A percentile compares a stretch with the other conserved stretches of the same genome.
Evolutionary conservation across 2,888 invertebrate genomes (phyloP).

Genomic region (Cryptosula pallasiana): DNA sequence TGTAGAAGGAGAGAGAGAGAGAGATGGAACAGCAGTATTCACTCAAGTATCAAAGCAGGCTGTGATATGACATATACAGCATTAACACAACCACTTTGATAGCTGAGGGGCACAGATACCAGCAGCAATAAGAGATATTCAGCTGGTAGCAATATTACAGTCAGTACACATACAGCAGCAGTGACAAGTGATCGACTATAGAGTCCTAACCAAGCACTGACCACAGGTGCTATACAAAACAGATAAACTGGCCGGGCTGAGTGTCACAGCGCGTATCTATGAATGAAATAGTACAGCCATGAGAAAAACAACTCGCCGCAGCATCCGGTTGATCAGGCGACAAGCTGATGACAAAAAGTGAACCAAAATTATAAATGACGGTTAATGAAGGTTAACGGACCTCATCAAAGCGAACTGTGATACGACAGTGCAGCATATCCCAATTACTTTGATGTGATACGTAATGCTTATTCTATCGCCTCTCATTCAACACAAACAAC

Average conservation of each 20-base stretch:
- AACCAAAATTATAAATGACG: neutral
- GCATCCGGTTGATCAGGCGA: too few relatives aligned
- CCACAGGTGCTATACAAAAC: neutral
- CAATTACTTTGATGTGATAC: constrained; percentile 18
- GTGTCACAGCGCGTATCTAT: neutral
- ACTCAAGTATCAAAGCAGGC: constrained; percentile 78
- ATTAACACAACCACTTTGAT: constrained; percentile 84
- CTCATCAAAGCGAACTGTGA: constrained; percentile 62
- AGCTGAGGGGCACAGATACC: constrained; percentile 7
- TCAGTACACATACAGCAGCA: too few relatives aligned
- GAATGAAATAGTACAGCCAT: neutral
- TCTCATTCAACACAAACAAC: too few relatives aligned
- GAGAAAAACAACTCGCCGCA: neutral
- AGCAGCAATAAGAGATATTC: neutral
- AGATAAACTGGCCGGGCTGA: neutral
- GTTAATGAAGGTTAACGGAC: constrained; percentile 24
- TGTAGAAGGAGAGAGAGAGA: too few relatives aligned
- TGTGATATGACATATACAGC: constrained; percentile 81
- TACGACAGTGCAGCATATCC: constrained; percentile 33
- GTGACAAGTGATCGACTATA: neutral
- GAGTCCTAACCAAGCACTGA: neutral
- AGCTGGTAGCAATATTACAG: too few relatives aligned
- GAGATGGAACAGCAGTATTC: constrained; percentile 30
- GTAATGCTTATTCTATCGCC: too few relatives aligned
- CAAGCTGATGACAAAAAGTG: too few relatives aligned